A percentile compares a stretch with the other conserved stretches of the same genome.
Conservation (phyloP, 2,113 vertebrate species). For the Silurus meridionalis region DNA sequence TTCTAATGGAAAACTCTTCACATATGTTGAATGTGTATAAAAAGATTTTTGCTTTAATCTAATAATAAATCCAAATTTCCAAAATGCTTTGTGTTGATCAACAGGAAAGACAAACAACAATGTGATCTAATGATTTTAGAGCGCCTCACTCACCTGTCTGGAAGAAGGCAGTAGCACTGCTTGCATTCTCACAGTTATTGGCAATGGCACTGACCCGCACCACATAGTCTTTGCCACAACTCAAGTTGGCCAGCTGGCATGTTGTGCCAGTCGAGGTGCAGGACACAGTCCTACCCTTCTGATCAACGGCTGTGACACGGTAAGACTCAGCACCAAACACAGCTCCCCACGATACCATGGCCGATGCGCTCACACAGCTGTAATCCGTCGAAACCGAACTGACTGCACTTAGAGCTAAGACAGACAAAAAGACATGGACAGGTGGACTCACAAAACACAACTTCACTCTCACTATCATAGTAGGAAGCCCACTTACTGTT, state of each 20-base stretch:
- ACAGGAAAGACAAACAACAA: background rate
- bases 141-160: constrained; percentile 51
- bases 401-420: constrained; percentile 62
- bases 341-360: constrained; percentile 57
- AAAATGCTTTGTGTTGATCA: background rate
- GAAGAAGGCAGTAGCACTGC: constrained; percentile 51
- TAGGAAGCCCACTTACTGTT: constrained; percentile 73
- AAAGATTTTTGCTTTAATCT: background rate
- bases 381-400: constrained; percentile 61
- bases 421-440: background rate
- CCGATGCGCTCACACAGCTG: constrained; percentile 57
- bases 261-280: constrained; percentile 58
- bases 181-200: constrained; percentile 60
- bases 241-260: constrained; percentile 60
- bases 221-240: constrained; percentile 61
- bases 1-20: background rate
- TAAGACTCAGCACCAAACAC: constrained; percentile 67
- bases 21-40: background rate
- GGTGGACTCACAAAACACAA: background rate
- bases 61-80: background rate
- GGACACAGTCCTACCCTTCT: constrained; percentile 39
- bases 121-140: background rate
- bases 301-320: constrained; percentile 43
- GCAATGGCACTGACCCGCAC: constrained; percentile 62
- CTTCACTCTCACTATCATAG: too few species aligned